These are phyloP conservation scores for Atopsyche davidsoni DNA, from an alignment of 1,140 invertebrate species.

Conservation along the genomic window DNA sequence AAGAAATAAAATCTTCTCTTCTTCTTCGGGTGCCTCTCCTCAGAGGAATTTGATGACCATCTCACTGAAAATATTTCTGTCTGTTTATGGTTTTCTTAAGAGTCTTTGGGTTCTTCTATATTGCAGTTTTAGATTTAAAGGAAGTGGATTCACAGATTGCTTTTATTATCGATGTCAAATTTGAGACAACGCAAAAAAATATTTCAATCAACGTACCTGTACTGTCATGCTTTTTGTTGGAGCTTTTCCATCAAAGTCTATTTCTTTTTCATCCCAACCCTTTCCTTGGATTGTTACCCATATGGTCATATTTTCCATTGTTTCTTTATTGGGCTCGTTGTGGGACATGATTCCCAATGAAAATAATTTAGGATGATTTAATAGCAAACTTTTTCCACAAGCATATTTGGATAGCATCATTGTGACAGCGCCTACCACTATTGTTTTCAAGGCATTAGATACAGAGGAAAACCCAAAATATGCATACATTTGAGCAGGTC, in stretches of 20 bases:
- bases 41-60: no score
- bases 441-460: constrained; percentile 39
- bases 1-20: no score
- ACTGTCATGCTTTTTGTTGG: constrained; percentile 64
- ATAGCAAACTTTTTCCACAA: constrained; percentile 34
- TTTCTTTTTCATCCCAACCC: constrained; percentile 69
- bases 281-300: constrained; percentile 62
- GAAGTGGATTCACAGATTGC: background rate
- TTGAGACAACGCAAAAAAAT: constrained; percentile 39
- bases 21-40: no score
- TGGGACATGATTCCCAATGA: constrained; percentile 61
- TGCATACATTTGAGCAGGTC: constrained; percentile 26
- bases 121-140: no score
- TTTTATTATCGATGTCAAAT: background rate
- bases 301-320: constrained; percentile 57
- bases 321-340: constrained; percentile 59
- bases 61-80: no score
- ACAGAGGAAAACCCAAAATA: constrained; percentile 11
- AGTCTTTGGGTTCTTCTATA: no score
- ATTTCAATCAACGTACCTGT: constrained; percentile 49
- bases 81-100: no score
- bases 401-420: constrained; percentile 58
- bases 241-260: constrained; percentile 52
- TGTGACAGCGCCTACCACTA: constrained; percentile 57
- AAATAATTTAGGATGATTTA: constrained; percentile 67